phyloP scores from a whole-genome alignment of 2,888 invertebrate genomes.

The Protophormia terraenovae region DNA sequence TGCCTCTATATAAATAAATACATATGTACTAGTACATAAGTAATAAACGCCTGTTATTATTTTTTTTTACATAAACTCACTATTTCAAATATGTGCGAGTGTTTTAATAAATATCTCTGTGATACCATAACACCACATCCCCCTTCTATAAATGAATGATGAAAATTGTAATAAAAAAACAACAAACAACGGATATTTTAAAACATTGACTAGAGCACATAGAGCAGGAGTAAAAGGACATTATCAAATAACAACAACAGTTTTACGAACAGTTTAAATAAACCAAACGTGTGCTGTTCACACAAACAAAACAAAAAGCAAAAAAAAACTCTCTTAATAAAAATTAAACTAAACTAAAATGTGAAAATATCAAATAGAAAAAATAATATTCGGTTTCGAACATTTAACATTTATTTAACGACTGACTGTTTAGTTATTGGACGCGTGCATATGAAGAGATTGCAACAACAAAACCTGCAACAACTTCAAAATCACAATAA shows the following conservation, averaged over 20 bases:
- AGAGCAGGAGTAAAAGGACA: slow-evolving; percentile 40
- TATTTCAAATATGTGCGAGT: not conserved
- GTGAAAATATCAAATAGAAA: slow-evolving; percentile 54
- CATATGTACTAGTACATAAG: not conserved
- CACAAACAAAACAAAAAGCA: slow-evolving; percentile 1
- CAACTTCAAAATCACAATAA: slow-evolving; percentile 31
- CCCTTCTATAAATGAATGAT: slow-evolving; percentile 26
- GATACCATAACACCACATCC: not conserved
- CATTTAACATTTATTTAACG: slow-evolving; percentile 9
- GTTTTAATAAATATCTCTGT: slow-evolving; percentile 1
- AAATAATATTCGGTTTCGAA: slow-evolving; percentile 27
- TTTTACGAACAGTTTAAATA: slow-evolving; percentile 55
- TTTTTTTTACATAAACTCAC: not conserved
- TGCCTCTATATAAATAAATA: not conserved
- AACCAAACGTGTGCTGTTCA: slow-evolving; percentile 59
- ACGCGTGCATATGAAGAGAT: slow-evolving; percentile 60
- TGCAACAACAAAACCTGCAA: slow-evolving; percentile 43
- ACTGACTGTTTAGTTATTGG: slow-evolving; percentile 27
- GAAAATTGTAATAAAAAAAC: not conserved
- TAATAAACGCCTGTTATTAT: not conserved
- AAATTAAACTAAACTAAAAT: slow-evolving; percentile 35
- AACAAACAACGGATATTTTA: slow-evolving; percentile 34
- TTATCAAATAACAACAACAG: slow-evolving; percentile 54
- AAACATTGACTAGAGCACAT: not conserved
- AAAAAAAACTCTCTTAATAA: not conserved